Evolutionary conservation across 1,140 invertebrate species (phyloP).

Genomic region (Cherax quadricarinatus): DNA sequence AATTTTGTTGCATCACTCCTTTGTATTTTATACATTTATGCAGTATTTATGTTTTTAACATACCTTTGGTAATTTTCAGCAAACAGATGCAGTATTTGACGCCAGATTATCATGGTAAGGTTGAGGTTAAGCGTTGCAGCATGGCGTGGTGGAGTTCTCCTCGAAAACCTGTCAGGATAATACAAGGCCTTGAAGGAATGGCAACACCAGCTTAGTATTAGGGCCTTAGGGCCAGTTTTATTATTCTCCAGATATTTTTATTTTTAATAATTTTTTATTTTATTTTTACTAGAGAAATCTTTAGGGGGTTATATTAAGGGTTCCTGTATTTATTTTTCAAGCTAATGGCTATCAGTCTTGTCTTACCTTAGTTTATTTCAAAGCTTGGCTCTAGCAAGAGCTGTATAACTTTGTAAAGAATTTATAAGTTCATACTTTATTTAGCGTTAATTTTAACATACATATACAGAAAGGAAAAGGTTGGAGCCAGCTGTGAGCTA

Average conservation of each 20-base stretch:
- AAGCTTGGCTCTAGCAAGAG: no score
- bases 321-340: no score
- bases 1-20: not conserved
- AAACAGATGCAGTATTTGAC: conserved; percentile 73
- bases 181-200: not conserved
- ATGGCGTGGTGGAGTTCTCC: conserved; percentile 12
- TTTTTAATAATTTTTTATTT: not conserved
- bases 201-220: conserved; percentile 9
- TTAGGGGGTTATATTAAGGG: no score
- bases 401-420: no score
- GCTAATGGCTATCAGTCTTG: no score
- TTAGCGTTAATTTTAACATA: no score
- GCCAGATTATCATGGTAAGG: conserved; percentile 73
- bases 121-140: conserved; percentile 15
- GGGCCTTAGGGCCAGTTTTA: not conserved
- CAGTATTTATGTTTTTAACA: not conserved
- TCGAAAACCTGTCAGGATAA: not conserved
- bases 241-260: not conserved
- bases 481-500: no score
- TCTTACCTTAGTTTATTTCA: no score
- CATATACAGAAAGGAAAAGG: no score
- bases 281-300: not conserved
- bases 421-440: no score
- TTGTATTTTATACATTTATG: not conserved
- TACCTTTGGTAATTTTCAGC: conserved; percentile 55